These are phyloP conservation scores for Ardeotis arabs DNA, from an alignment of 2,113 vertebrate species.

Conservation along the genomic window DNA sequence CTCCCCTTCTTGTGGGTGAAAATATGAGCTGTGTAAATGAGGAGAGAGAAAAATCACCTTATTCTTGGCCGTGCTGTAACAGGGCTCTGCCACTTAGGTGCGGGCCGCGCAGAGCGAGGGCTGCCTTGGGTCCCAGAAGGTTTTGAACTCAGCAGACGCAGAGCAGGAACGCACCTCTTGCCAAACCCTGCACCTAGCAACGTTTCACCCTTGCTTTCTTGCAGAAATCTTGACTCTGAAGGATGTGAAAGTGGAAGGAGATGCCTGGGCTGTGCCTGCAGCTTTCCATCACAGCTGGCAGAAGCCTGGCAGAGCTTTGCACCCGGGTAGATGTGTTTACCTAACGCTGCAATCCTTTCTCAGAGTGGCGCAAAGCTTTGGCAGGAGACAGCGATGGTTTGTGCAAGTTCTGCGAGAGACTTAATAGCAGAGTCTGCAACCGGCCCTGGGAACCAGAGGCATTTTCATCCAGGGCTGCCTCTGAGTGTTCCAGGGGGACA, in stretches of 20 bases:
- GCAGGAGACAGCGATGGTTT: neutral
- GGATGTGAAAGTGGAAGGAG: neutral
- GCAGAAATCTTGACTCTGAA: neutral
- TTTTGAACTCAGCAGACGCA: rapidly evolving
- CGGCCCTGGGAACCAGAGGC: neutral
- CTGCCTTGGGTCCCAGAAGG: rapidly evolving
- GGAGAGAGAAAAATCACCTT: neutral
- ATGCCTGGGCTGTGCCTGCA: neutral
- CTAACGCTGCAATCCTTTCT: neutral
- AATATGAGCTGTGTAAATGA: neutral
- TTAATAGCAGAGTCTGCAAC: neutral
- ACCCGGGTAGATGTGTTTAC: neutral
- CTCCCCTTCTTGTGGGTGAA: neutral
- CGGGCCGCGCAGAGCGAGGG: rapidly evolving
- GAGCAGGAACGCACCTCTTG: neutral
- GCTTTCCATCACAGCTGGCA: neutral
- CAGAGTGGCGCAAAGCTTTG: neutral
- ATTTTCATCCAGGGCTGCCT: neutral
- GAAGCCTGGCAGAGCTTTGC: neutral
- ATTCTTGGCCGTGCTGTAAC: neutral
- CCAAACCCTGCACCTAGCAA: neutral
- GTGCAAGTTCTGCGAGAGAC: neutral
- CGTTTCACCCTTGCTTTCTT: neutral
- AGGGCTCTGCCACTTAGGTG: neutral
- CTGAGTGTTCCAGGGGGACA: no score